Evolutionary conservation across 2,113 vertebrate genomes (phyloP).

Genomic region (Saguinus imperator): DNA sequence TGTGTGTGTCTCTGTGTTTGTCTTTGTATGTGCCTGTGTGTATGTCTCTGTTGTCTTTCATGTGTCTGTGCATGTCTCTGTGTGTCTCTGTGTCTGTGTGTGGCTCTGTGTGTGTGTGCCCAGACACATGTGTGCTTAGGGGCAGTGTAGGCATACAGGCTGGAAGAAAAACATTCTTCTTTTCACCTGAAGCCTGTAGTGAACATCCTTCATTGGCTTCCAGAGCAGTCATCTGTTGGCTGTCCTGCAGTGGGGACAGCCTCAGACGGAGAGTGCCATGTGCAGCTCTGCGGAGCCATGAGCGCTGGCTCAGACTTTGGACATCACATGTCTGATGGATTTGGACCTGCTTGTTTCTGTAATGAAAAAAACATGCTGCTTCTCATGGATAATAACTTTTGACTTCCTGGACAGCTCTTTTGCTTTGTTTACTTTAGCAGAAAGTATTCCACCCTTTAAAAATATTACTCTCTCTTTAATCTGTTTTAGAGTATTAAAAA

Average conservation of each 20-base stretch:
- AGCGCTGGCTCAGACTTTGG: neutral
- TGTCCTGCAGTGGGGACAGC: neutral
- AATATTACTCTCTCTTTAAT: constrained; percentile 71
- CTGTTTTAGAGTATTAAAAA: constrained; percentile 70
- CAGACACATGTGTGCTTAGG: rapidly evolving
- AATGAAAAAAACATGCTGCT: constrained; percentile 63
- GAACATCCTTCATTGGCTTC: no score
- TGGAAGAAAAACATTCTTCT: neutral
- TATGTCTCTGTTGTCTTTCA: neutral
- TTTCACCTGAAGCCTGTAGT: neutral
- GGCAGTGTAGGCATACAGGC: neutral
- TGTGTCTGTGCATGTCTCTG: neutral
- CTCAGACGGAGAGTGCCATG: neutral
- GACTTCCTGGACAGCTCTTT: constrained; percentile 63
- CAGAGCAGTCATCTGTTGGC: no score
- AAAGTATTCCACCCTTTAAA: constrained; percentile 66
- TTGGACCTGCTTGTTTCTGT: constrained; percentile 42
- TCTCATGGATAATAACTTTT: constrained; percentile 60
- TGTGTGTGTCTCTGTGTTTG: neutral
- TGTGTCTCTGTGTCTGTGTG: neutral
- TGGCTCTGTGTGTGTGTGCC: neutral
- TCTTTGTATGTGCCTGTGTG: neutral
- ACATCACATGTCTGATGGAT: neutral
- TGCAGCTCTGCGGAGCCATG: neutral
- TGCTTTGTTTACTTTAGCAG: constrained; percentile 67